phyloP scores from a whole-genome alignment of 2,888 invertebrate species.

The Ecdyonurus torrentis region DNA sequence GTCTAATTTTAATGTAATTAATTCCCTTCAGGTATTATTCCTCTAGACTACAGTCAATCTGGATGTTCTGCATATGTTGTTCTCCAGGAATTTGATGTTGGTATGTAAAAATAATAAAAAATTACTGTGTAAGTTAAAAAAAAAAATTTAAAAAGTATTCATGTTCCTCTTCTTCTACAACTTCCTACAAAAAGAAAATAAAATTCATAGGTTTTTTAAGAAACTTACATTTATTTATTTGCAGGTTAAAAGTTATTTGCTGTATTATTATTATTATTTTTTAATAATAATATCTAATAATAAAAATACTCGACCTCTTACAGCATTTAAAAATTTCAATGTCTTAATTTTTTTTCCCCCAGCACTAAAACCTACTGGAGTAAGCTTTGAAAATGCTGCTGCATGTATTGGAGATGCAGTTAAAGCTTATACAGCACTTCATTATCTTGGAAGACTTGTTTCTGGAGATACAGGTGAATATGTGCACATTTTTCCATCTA shows the following conservation, averaged over 20 bases:
- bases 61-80: constrained; percentile 28
- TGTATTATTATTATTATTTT: no score
- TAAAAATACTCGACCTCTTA: no score
- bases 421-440: constrained; percentile 28
- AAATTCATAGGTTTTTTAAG: no score
- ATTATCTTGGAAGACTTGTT: constrained; percentile 25
- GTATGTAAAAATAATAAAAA: constrained; percentile 19
- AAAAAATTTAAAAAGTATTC: not conserved
- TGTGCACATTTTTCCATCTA: not conserved
- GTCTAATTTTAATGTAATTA: not conserved
- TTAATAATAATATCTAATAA: no score
- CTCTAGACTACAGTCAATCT: constrained; percentile 25
- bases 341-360: constrained; percentile 7
- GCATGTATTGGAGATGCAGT: constrained; percentile 28
- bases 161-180: no score
- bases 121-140: not conserved
- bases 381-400: constrained; percentile 27
- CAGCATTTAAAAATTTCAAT: no score
- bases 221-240: no score
- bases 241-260: no score
- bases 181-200: not conserved
- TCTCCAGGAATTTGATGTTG: constrained; percentile 27
- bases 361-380: constrained; percentile 26
- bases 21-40: constrained; percentile 24
- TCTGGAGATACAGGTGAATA: constrained; percentile 23